Percentiles rank a stretch among this genome's conserved stretches.
Evolutionary conservation across 2,113 vertebrate genomes (phyloP).

Genomic region (Paramisgurnus dabryanus): DNA sequence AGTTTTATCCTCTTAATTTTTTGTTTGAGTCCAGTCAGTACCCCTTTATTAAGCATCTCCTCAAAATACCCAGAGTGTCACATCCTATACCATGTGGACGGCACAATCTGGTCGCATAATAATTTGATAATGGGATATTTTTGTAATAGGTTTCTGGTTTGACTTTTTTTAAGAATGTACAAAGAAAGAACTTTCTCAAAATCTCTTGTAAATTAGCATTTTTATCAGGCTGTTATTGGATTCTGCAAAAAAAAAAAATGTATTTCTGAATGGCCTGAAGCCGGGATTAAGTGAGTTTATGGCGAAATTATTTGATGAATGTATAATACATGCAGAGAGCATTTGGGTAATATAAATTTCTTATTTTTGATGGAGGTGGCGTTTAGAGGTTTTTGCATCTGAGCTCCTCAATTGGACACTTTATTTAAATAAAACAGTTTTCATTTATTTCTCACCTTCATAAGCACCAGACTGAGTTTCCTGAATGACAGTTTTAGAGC

Average conservation of each 20-base stretch:
- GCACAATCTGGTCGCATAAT: slow-evolving; percentile 68
- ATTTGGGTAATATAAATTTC: no score
- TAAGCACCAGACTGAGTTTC: background rate
- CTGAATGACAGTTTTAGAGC: background rate
- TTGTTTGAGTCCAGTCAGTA: slow-evolving; percentile 32
- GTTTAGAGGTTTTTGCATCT: no score
- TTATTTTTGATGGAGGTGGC: no score
- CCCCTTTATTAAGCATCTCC: slow-evolving; percentile 37
- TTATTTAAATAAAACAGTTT: no score
- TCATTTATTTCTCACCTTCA: background rate
- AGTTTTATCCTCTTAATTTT: background rate
- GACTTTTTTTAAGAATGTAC: slow-evolving; percentile 60
- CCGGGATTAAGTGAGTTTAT: no score
- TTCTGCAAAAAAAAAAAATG: background rate
- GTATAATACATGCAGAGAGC: no score
- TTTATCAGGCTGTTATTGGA: no score
- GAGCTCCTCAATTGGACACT: no score
- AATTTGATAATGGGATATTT: slow-evolving; percentile 73
- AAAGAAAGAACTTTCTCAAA: background rate
- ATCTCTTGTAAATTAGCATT: no score
- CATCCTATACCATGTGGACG: slow-evolving; percentile 57
- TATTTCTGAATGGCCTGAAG: background rate
- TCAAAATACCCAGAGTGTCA: slow-evolving; percentile 60
- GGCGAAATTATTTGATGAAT: no score
- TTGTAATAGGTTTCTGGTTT: slow-evolving; percentile 56